Base-by-base conservation (phyloP, 2,888 invertebrate genomes). In the Hypsopygia costalis region DNA sequence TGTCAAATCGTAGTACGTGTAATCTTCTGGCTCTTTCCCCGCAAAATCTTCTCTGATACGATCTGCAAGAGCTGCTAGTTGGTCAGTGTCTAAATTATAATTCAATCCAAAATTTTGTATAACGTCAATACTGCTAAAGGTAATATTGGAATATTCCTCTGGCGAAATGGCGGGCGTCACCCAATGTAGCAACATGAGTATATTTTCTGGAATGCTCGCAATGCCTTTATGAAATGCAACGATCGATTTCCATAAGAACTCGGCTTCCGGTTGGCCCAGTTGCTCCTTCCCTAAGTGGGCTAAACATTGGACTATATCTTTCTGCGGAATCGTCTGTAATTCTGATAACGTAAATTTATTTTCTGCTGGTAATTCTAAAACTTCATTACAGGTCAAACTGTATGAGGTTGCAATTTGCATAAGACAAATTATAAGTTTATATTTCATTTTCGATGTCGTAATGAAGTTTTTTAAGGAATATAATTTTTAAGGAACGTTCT, bases 41-140 rank as follows among this genome's bases (percentile, higher is more conserved):
- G 85, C 76, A 63, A 91, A 92, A 45, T 90, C 90, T 33, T 75
- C 64, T 2, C 82, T 79, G 1, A 91, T 80, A n/a, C 88, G 77
- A 20, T 81, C 69, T 1, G 90, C 90, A 7, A 92, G 77, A 0
- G 89, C 77, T 6, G 61, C 43, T 8, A 91, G 68, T 66, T 90
- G 90, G 0, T 69, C 70, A 1, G 58, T 46, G 22, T 63, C 70
- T 29, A 90, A 66, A 31, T 81, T 71, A 47, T 87, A 89, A 52
- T 88, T 81, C 0, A 80, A 53, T 2, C 91, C 91, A 58, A 92
- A 91, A 32, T 90, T 90, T 45, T 83, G 74, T 6, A 92, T 77
- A 0, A 90, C 81, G 12, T 91, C 91, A 3, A 91, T 83, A 38
- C 78, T 82, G 39, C 73, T 75, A 6, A 92, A 57, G 0, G 90